Conservation (phyloP, 2,797 vertebrate species). For the Denticeps clupeoides region DNA sequence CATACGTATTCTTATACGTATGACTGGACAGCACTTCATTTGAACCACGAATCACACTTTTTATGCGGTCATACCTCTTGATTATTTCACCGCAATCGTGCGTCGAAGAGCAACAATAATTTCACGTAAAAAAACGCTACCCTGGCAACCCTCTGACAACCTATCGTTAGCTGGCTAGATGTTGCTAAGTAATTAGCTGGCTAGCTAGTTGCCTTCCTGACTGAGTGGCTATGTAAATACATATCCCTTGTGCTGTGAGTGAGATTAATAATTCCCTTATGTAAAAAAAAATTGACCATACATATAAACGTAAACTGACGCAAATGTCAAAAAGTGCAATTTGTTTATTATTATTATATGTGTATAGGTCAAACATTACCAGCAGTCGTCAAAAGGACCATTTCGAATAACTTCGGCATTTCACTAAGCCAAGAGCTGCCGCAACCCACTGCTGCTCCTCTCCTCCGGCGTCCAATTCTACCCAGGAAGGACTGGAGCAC, state of each 20-base stretch:
- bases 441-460: slow-evolving; percentile 28
- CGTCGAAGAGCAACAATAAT: no score
- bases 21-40: no score
- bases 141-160: slow-evolving; percentile 4
- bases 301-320: neutral
- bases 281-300: no score
- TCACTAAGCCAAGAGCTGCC: neutral
- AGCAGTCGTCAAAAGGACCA: neutral
- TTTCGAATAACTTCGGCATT: slow-evolving; percentile 7
- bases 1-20: no score
- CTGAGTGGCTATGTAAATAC: slow-evolving; percentile 43
- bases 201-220: slow-evolving; percentile 16
- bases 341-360: neutral
- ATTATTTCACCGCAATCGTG: no score
- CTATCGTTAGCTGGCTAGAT: slow-evolving; percentile 2
- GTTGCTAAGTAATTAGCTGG: slow-evolving; percentile 25
- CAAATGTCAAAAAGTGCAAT: neutral
- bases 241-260: slow-evolving; percentile 2
- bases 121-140: no score
- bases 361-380: neutral
- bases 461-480: slow-evolving; percentile 23
- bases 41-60: no score
- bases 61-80: no score
- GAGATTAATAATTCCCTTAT: no score
- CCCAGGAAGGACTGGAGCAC: slow-evolving; percentile 49